Base-by-base conservation (phyloP, 2,888 invertebrate genomes). In the Creontiades dilutus region DNA sequence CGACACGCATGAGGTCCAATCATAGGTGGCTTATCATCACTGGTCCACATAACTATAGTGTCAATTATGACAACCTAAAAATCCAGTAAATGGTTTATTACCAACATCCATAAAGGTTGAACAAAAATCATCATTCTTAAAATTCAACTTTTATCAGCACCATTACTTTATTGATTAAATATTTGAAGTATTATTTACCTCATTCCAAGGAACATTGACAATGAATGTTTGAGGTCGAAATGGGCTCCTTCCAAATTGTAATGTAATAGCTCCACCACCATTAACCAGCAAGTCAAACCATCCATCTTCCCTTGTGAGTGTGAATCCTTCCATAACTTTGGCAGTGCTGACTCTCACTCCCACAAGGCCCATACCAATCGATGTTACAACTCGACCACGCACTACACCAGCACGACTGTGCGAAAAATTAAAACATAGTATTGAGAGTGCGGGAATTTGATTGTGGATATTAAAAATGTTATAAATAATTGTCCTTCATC, bases 281-380 rank as follows among this genome's bases (percentile, higher is more conserved):
- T 99, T 99, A 19, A 99, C 99, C 93, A 99, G 95, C 86, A 99
- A 95, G 94, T 99, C 99, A 94, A 99, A 99, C 97, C 97, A 98
- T 85, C 98, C 98, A 92, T 98, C 98, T 92, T 97, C 97, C 90
- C 98, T 94, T 3, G 98, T 98, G 90, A 98, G 94, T 0, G 99
- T 99, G 94, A 98, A 99, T 16, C 99, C 99, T 94, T 98, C 99
- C 82, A 98, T 95, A n/a, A 98, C 97, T 5, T 97, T 97, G 90
- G 97, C 97, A 76, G 99, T 98, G 91, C 97, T 97, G 5, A 99
- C 99, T 91, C 99, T 95, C 12, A 99, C 99, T 52, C 99, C 99
- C 93, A 98, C 97, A 92, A 99, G 94, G 55, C 99, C 98, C 93
- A 97, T 97, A 82, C 98, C 98, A 93, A 98, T 96, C 86, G 96